These are phyloP conservation scores for Thyatira batis DNA, from an alignment of 2,888 invertebrate genomes.

Conservation along the genomic window DNA sequence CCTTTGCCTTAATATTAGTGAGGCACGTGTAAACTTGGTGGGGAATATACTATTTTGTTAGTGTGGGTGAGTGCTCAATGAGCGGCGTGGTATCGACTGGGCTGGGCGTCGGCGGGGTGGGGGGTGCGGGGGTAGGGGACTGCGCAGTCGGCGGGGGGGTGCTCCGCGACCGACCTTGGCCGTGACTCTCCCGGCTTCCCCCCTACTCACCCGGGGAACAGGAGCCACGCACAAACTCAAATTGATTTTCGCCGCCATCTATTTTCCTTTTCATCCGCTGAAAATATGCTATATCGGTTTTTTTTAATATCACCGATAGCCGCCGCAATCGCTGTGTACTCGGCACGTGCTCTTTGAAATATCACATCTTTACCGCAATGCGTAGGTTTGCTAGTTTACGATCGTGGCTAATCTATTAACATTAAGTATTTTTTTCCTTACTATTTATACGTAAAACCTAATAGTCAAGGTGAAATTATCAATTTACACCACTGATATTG, in stretches of 20 bases:
- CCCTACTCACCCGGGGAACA: slow-evolving; percentile 48
- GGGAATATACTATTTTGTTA: slow-evolving; percentile 18
- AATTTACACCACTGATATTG: neutral
- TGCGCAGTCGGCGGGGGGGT: slow-evolving; percentile 24
- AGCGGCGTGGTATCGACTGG: slow-evolving; percentile 55
- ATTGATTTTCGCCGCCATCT: slow-evolving; percentile 58
- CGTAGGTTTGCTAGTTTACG: slow-evolving; percentile 9
- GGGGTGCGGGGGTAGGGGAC: slow-evolving; percentile 25
- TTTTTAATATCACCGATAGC: neutral
- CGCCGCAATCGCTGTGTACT: neutral
- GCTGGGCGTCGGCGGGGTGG: slow-evolving; percentile 30
- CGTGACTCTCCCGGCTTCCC: slow-evolving; percentile 66
- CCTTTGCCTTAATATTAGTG: slow-evolving; percentile 25
- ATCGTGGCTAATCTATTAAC: neutral
- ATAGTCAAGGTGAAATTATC: neutral
- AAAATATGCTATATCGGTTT: slow-evolving; percentile 5
- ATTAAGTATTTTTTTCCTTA: neutral
- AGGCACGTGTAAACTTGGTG: slow-evolving; percentile 34
- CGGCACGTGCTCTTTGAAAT: neutral
- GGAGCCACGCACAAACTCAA: slow-evolving; percentile 54
- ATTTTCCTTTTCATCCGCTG: neutral
- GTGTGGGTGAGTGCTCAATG: slow-evolving; percentile 56
- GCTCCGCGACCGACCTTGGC: slow-evolving; percentile 73
- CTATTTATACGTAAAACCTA: neutral
- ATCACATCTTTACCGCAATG: slow-evolving; percentile 13